phyloP scores from a whole-genome alignment of 2,797 vertebrate genomes.

The Ctenopoma kingsleyae region DNA sequence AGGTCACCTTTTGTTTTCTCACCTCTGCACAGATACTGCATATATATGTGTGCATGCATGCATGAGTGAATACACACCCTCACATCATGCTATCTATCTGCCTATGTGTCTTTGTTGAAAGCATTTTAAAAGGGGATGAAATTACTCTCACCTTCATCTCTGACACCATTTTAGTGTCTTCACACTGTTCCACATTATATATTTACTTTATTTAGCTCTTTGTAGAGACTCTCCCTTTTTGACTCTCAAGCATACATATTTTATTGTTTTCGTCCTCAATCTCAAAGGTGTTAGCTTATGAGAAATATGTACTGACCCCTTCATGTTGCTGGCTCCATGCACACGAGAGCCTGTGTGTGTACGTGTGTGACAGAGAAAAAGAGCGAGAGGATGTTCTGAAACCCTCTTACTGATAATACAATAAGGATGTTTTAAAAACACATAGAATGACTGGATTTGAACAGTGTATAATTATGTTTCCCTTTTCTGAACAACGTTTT shows the following conservation, averaged over 20 bases:
- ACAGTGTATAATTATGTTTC: neutral
- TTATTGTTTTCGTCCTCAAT: conserved; percentile 62
- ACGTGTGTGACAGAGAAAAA: conserved; percentile 14
- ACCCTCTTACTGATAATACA: neutral
- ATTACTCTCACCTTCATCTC: conserved; percentile 79
- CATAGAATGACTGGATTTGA: neutral
- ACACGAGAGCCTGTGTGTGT: conserved; percentile 10
- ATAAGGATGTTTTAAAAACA: neutral
- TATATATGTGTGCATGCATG: conserved; percentile 30
- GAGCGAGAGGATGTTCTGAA: conserved; percentile 1
- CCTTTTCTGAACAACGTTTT: neutral
- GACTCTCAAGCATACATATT: conserved; percentile 74
- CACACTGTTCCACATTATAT: conserved; percentile 78
- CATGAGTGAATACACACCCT: conserved; percentile 37
- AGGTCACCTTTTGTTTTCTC: conserved; percentile 79
- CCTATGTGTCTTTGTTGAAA: conserved; percentile 76
- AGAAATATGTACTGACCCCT: conserved; percentile 26
- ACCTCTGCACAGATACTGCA: conserved; percentile 64
- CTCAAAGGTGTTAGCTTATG: conserved; percentile 71
- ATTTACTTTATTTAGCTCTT: conserved; percentile 79
- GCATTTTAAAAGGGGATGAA: conserved; percentile 75
- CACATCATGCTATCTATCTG: conserved; percentile 23
- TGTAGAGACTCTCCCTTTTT: conserved; percentile 56
- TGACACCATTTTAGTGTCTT: conserved; percentile 80
- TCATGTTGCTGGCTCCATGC: conserved; percentile 52